Conservation (phyloP, 2,113 vertebrate species). For the Sinocyclocheilus anophthalmus region DNA sequence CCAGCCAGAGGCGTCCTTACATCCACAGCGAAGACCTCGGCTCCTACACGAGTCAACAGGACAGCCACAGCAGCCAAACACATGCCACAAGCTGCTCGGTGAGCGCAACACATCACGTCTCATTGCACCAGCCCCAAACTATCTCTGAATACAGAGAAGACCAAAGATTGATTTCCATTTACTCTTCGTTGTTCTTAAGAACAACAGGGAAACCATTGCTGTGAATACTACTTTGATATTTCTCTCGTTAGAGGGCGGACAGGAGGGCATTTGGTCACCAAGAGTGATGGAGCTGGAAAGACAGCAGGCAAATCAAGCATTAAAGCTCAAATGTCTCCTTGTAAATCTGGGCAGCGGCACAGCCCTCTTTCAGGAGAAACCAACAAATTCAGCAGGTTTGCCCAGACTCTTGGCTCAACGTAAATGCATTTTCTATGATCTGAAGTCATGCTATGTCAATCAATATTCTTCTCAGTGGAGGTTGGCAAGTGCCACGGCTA, state of each 20-base stretch:
- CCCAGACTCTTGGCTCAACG: not conserved
- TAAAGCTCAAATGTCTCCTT: conserved; percentile 8
- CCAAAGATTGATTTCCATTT: not conserved
- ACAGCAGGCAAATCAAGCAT: not conserved
- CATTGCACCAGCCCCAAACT: not conserved
- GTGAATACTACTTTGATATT: not conserved
- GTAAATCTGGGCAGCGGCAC: conserved; percentile 32
- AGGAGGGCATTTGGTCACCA: conserved; percentile 47
- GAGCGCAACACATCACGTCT: not conserved
- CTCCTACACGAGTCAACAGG: not conserved
- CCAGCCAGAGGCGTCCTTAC: not conserved
- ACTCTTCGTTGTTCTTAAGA: not conserved
- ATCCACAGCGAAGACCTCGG: not conserved
- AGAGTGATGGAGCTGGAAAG: conserved; percentile 13
- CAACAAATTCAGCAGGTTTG: conserved; percentile 29
- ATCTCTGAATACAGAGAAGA: not conserved
- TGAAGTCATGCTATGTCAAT: not conserved
- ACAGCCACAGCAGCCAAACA: not conserved
- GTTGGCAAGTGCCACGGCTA: not conserved
- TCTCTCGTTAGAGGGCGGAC: conserved; percentile 67
- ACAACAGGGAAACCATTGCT: not conserved
- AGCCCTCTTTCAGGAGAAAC: conserved; percentile 35
- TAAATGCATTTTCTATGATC: not conserved
- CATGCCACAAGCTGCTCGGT: not conserved
- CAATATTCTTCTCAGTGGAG: not conserved